Conservation (phyloP, 2,113 vertebrate species). For the Chloebia gouldiae region DNA sequence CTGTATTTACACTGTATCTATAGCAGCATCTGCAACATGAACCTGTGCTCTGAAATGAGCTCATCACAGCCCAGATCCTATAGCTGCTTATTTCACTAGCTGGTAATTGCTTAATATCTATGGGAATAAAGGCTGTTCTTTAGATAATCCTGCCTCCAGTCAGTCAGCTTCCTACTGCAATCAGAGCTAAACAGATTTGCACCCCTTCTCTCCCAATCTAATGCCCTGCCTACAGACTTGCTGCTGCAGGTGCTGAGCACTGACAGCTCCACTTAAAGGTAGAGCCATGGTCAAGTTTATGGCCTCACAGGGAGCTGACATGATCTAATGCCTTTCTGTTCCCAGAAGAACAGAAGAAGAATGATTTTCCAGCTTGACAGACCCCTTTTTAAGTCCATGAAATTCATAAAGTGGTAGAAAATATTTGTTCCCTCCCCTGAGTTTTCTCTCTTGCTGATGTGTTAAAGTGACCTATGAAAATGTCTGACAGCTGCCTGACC, state of each 20-base stretch:
- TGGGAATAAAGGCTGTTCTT: background rate
- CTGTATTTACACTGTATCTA: background rate
- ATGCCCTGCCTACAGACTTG: background rate
- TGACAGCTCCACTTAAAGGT: background rate
- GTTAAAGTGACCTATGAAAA: background rate
- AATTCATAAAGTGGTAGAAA: background rate
- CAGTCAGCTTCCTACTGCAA: background rate
- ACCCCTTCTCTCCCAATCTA: background rate
- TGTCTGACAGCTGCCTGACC: background rate
- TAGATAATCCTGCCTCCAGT: background rate
- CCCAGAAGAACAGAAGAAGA: no score
- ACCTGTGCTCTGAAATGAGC: background rate
- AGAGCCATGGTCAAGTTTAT: background rate
- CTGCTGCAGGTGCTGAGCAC: background rate
- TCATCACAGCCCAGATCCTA: background rate
- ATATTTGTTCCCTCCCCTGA: accelerated
- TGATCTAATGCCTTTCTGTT: background rate
- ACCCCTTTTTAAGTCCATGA: background rate
- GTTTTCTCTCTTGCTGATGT: background rate
- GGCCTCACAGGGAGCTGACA: background rate
- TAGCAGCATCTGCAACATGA: background rate
- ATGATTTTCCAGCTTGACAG: background rate
- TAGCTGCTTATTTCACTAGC: background rate
- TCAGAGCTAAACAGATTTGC: background rate
- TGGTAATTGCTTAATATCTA: background rate